phyloP scores from a whole-genome alignment of 2,113 vertebrate genomes.

The Petromus typicus region DNA sequence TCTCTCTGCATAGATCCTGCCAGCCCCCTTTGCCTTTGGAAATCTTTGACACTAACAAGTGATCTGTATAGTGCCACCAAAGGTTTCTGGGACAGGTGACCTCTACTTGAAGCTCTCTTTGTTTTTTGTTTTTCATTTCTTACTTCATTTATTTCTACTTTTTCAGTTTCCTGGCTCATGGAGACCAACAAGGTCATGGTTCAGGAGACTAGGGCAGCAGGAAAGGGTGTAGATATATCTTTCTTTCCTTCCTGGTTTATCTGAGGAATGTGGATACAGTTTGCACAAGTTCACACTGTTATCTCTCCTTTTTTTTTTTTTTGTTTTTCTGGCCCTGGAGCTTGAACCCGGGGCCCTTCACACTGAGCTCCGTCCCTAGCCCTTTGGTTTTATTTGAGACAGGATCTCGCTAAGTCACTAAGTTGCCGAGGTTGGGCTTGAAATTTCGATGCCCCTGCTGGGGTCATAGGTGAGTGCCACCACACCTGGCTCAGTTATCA shows the following conservation, averaged over 20 bases:
- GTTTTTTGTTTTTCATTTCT: not conserved
- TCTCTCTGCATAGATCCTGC: not conserved
- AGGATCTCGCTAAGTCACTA: not conserved
- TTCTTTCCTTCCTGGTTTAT: constrained; percentile 35
- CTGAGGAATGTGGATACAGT: not conserved
- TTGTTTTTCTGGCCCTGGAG: not conserved
- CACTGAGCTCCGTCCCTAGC: not conserved
- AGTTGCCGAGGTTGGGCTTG: not conserved
- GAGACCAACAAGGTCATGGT: not conserved
- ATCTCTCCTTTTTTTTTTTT: not conserved
- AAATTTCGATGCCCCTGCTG: not conserved
- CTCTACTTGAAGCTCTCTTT: not conserved
- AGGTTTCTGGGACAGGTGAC: not conserved
- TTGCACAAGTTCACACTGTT: not conserved
- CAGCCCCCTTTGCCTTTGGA: not conserved
- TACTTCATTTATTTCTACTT: constrained; percentile 28
- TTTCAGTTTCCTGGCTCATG: constrained; percentile 1
- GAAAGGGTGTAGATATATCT: not conserved
- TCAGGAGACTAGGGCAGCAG: not conserved
- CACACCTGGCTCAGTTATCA: not conserved
- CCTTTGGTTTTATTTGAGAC: not conserved
- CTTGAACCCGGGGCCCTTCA: not conserved
- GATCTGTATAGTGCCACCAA: not conserved
- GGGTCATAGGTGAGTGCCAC: not conserved
- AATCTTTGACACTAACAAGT: not conserved